Base-by-base conservation (phyloP, 1,140 invertebrate species). In the Drosophila parabipectinata region DNA sequence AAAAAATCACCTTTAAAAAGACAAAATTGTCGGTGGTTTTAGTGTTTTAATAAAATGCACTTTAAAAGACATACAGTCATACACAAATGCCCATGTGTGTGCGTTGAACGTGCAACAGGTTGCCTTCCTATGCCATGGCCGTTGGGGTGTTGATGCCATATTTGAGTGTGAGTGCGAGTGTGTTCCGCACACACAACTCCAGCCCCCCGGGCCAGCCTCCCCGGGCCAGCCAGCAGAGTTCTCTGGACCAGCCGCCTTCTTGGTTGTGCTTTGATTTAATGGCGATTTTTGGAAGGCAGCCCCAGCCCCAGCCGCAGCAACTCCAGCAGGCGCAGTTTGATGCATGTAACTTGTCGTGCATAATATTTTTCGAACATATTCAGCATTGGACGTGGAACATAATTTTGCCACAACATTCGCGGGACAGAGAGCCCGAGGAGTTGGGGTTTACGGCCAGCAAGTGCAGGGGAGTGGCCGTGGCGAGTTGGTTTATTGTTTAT, bases 271-370 rank as follows among this genome's bases (percentile, higher is more conserved):
- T 87, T 75, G 78, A 87, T 87, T 87, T 85, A 64, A 60, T 77
- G 68, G 68, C 77, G 69, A 75, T 85, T 63, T 82, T 85, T 81
- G 64, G 51, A 45, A 61, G 44, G 21, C 21, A 14, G n/a, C 44
- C 26, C 5, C 26, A 28, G 26, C 15, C 24, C 24, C 24, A 26
- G 26, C 26, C 14, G 26, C 39, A 45, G 77, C 34, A 48, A 60
- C 28, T 51, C 9, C 64, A 32, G 44, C 53, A 50, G 44, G 51
- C 67, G 82, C 81, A 81, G 81, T 80, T 85, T 85, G 81, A 85
- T 85, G 77, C 81, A 85, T 85, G 81, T 85, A 81, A 81, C 73
- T 77, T 85, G 81, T 85, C 81, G 68, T 74, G 77, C 81, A 63
- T 59, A 45, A 85, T 79, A 85, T 85, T 81, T 77, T 73, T 72